Evolutionary conservation across 1,140 invertebrate species (phyloP).

Genomic region (Leptinotarsa texana): DNA sequence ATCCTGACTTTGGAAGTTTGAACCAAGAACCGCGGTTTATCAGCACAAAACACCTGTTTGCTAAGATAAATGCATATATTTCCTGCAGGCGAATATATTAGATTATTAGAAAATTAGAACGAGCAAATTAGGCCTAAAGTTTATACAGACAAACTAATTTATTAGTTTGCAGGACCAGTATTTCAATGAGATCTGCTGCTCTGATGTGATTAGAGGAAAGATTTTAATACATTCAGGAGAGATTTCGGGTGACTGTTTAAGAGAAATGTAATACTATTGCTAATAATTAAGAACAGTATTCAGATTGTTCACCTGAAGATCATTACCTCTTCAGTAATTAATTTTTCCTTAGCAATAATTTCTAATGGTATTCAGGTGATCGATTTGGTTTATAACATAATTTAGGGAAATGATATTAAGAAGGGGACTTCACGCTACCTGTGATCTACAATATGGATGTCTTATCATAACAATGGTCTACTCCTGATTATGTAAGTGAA

Average conservation of each 20-base stretch:
- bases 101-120: slow-evolving; percentile 31
- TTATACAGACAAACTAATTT: slow-evolving; percentile 29
- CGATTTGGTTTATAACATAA: slow-evolving; percentile 15
- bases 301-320: slow-evolving; percentile 3
- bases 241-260: background rate
- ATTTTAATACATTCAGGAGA: slow-evolving; percentile 12
- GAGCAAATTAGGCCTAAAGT: slow-evolving; percentile 38
- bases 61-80: slow-evolving; percentile 30
- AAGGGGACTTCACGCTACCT: slow-evolving; percentile 46
- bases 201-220: slow-evolving; percentile 2
- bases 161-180: slow-evolving; percentile 34
- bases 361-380: slow-evolving; percentile 15
- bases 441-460: slow-evolving; percentile 47
- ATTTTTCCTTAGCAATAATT: slow-evolving; percentile 20
- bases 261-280: background rate
- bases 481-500: background rate
- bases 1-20: background rate
- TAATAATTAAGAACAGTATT: background rate
- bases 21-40: slow-evolving; percentile 38
- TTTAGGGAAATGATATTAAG: slow-evolving; percentile 24
- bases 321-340: background rate
- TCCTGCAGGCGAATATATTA: slow-evolving; percentile 37
- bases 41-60: slow-evolving; percentile 34
- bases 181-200: background rate
- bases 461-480: slow-evolving; percentile 40